These are phyloP conservation scores for Drosophila aldrichi DNA, from an alignment of 2,888 invertebrate species.

Conservation along the genomic window DNA sequence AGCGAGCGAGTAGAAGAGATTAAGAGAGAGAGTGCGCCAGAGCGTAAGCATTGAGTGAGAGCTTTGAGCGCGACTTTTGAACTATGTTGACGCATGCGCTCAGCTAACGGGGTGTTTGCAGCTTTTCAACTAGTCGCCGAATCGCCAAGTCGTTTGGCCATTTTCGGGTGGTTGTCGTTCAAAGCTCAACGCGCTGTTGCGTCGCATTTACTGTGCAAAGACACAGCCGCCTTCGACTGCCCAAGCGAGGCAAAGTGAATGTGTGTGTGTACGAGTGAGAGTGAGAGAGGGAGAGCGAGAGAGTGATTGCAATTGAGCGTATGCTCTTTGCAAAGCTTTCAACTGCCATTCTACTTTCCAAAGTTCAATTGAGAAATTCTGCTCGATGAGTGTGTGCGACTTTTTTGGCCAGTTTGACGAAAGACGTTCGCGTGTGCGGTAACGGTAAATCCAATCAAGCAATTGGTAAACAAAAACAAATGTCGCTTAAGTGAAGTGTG, in stretches of 20 bases:
- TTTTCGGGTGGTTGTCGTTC: conserved; percentile 68
- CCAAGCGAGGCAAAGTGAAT: conserved; percentile 42
- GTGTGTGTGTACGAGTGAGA: conserved; percentile 24
- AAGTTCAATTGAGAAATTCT: conserved; percentile 61
- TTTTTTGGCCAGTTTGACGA: conserved; percentile 69
- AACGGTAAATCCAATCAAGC: conserved; percentile 43
- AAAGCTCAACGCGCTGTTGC: conserved; percentile 67
- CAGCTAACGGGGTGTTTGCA: conserved; percentile 41
- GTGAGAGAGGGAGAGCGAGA: conserved; percentile 11
- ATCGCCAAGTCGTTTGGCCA: conserved; percentile 56
- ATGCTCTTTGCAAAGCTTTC: conserved; percentile 34
- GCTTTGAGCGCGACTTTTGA: conserved; percentile 41
- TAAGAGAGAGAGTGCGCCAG: conserved; percentile 1
- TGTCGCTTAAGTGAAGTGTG: neutral
- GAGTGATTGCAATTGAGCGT: conserved; percentile 30
- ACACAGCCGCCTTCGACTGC: conserved; percentile 30
- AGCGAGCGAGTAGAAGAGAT: neutral
- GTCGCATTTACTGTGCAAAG: conserved; percentile 48
- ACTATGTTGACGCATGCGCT: conserved; percentile 56
- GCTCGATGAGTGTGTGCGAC: conserved; percentile 36
- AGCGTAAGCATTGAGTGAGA: neutral
- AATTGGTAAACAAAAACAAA: conserved; percentile 39
- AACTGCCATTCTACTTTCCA: conserved; percentile 50
- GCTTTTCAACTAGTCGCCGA: conserved; percentile 37
- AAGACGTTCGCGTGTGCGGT: conserved; percentile 76